Conservation (phyloP, 1,140 invertebrate genomes). For the Popillia japonica region DNA sequence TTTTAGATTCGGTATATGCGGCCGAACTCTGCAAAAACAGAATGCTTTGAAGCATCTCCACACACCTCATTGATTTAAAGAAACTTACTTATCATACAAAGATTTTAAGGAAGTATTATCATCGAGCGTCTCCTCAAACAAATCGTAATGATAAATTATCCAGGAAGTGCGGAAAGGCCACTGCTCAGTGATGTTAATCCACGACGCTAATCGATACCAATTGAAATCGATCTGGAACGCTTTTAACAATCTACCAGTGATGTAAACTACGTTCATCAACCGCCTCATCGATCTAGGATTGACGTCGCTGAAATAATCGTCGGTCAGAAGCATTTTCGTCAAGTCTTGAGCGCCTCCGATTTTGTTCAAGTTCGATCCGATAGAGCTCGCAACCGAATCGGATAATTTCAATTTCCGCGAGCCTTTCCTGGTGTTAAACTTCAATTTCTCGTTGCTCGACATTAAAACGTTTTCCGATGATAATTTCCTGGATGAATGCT, state of each 20-base stretch:
- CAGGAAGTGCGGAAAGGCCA: conserved; percentile 98
- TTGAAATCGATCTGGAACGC: conserved; percentile 99
- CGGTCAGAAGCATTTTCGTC: conserved; percentile 88
- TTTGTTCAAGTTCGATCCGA: conserved; percentile 85
- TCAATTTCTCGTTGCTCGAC: conserved; percentile 78
- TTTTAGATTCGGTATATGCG: conserved; percentile 82
- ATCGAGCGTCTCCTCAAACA: conserved; percentile 86
- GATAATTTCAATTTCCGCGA: conserved; percentile 79
- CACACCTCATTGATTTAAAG: too few species aligned
- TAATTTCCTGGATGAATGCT: conserved; percentile 72
- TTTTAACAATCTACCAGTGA: conserved; percentile 87
- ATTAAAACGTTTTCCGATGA: conserved; percentile 81
- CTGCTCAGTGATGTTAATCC: conserved; percentile 98
- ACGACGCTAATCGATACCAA: conserved; percentile 96
- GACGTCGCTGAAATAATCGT: conserved; percentile 97
- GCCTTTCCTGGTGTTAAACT: conserved; percentile 63
- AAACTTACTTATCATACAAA: conserved; percentile 89
- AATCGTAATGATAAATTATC: conserved; percentile 95
- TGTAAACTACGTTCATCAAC: conserved; percentile 96
- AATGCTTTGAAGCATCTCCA: too few species aligned
- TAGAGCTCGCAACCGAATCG: conserved; percentile 88
- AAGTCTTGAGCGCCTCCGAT: conserved; percentile 76
- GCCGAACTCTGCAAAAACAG: conserved; percentile 70
- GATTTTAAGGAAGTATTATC: conserved; percentile 85
- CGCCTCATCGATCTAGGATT: conserved; percentile 96